Evolutionary conservation across 2,888 invertebrate genomes (phyloP), one percentile per base, ranked within the genome.

Genomic region (Ellobium chinense): DNA sequence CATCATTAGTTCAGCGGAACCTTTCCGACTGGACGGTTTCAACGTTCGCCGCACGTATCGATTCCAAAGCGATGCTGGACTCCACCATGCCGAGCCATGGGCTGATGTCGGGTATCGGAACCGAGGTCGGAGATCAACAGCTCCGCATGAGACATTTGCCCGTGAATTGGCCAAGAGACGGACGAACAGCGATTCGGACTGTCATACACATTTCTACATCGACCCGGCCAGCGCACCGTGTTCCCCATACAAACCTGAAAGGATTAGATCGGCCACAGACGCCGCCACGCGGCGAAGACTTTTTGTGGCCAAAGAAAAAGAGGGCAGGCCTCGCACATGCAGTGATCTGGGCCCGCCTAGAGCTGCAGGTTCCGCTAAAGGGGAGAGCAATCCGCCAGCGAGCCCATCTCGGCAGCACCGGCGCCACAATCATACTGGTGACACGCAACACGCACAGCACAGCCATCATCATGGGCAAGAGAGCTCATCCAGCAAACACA

Each of bases 1-100:
- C 58, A 87, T 91, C 56, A 87, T 88, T 66, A 91, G 89, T 80
- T 88, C 86, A n/a, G 80, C 85, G 7, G 89, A 89, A 24, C 89
- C 91, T 0, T 91, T 86, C 82, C 85, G 86, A 3, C 78, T 85
- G 58, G 88, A 88, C 31, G 88, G 88, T 3, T 83, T 88, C 9
- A 85, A 84, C 70, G 75, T 88, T 7, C 85, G 86, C n/a, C 70
- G 90, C 14, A 85, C 84, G 14, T 89, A 87, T 73, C 82, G 69
- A 21, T 29, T 54, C n/a, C 73, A 74, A 1, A 58, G 58, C 34
- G 70, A 62, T 21, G 46, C 70, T 14, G 82, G 62, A 1, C 12
- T 78, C 29, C n/a, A 34, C 18, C 9, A 34, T 14, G 34, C 62
- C 0, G 70, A 60, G 29, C 27, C 60, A 1, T 62, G 60, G 62